Percentiles rank a stretch among this genome's conserved stretches.
These are phyloP conservation scores for Apodemia hepburni DNA, from an alignment of 2,888 invertebrate genomes.

Conservation along the genomic window DNA sequence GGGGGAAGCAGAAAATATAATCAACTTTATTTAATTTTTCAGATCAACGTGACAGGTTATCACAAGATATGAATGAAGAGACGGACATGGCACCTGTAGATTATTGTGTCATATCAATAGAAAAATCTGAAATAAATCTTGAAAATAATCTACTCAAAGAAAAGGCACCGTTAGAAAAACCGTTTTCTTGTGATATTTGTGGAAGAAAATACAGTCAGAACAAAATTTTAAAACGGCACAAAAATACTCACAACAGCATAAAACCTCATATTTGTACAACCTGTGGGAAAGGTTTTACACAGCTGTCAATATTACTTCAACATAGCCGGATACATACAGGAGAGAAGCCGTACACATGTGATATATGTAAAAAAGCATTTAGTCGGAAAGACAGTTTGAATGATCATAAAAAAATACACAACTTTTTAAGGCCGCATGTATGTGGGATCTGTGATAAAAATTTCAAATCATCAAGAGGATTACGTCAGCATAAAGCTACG, in stretches of 20 bases:
- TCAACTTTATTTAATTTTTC: neutral
- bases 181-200: neutral
- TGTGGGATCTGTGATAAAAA: constrained; percentile 1
- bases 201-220: too few species aligned
- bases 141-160: neutral
- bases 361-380: neutral
- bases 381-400: neutral
- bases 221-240: too few species aligned
- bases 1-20: too few species aligned
- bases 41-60: neutral
- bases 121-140: neutral
- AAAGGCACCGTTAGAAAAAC: neutral
- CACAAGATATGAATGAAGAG: neutral
- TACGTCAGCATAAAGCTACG: neutral
- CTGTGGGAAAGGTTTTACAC: too few species aligned
- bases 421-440: neutral
- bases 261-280: too few species aligned
- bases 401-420: neutral
- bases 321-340: too few species aligned
- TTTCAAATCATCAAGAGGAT: neutral
- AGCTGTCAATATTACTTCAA: too few species aligned
- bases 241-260: too few species aligned
- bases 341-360: neutral
- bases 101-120: neutral
- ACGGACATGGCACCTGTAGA: neutral